Conservation (phyloP, 2,888 invertebrate species). For the Marasmarcha lunaedactyla region DNA sequence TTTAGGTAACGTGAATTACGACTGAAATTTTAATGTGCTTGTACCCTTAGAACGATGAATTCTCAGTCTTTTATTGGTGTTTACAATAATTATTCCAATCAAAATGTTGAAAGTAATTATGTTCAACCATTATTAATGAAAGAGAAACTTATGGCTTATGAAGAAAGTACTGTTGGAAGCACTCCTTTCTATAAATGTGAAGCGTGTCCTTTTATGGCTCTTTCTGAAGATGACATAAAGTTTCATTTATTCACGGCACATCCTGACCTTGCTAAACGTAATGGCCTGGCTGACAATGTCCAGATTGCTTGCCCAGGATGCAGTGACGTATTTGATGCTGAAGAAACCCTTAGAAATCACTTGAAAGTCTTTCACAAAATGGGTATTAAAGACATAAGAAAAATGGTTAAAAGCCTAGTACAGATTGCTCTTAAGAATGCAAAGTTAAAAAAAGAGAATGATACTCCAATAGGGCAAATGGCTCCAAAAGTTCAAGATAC, state of each 20-base stretch:
- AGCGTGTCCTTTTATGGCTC: conserved; percentile 65
- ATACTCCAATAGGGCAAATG: conserved; percentile 16
- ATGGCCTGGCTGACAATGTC: conserved; percentile 62
- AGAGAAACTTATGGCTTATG: conserved; percentile 59
- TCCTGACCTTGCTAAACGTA: conserved; percentile 57
- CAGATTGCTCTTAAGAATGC: conserved; percentile 56
- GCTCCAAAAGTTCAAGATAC: conserved; percentile 23
- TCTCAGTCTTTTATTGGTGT: background rate
- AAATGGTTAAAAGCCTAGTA: conserved; percentile 68
- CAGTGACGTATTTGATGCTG: conserved; percentile 73
- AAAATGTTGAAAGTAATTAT: background rate
- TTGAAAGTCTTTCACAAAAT: conserved; percentile 78
- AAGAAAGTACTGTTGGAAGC: conserved; percentile 59
- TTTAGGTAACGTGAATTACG: no score
- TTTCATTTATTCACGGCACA: conserved; percentile 63
- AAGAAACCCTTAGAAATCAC: conserved; percentile 73
- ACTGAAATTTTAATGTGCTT: no score
- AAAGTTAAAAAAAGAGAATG: conserved; percentile 49
- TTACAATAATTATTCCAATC: background rate
- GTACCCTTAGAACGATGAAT: no score
- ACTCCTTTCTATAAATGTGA: conserved; percentile 66
- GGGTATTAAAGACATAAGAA: conserved; percentile 68
- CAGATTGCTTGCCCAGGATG: conserved; percentile 77
- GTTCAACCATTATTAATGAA: conserved; percentile 18
- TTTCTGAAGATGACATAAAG: conserved; percentile 63